phyloP scores from a whole-genome alignment of 2,113 vertebrate genomes.

The Erythrocercus mccallii region DNA sequence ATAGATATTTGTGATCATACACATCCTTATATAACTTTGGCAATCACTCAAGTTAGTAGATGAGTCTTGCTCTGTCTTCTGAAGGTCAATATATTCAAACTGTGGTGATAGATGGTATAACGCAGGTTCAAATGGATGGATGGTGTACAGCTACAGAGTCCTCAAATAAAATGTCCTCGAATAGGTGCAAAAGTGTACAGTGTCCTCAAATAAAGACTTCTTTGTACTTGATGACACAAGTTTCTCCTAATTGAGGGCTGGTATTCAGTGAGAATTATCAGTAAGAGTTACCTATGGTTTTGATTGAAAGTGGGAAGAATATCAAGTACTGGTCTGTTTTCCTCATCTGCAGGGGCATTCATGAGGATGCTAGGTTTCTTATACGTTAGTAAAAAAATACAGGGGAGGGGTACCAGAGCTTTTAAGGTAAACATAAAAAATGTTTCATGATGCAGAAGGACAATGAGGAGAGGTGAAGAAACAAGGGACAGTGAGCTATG shows the following conservation, averaged over 20 bases:
- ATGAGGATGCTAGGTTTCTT: background rate
- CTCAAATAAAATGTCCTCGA: background rate
- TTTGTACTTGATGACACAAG: background rate
- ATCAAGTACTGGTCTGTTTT: background rate
- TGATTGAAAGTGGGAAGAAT: background rate
- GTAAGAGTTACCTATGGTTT: background rate
- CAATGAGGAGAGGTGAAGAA: background rate
- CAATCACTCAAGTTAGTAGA: background rate
- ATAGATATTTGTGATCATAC: background rate
- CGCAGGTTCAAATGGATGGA: background rate
- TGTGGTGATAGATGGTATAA: background rate
- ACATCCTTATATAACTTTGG: background rate
- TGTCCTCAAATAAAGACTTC: background rate
- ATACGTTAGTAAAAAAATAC: background rate
- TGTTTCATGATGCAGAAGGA: background rate
- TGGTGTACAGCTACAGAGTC: background rate
- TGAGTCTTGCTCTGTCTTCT: background rate
- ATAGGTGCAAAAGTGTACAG: background rate
- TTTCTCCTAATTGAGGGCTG: background rate
- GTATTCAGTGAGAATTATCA: background rate
- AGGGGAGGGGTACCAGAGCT: background rate
- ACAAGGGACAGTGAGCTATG: background rate
- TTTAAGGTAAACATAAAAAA: background rate
- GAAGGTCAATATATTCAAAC: background rate
- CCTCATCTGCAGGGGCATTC: background rate